Base-by-base conservation (phyloP, 2,797 vertebrate genomes). In the Xyrichtys novacula region DNA sequence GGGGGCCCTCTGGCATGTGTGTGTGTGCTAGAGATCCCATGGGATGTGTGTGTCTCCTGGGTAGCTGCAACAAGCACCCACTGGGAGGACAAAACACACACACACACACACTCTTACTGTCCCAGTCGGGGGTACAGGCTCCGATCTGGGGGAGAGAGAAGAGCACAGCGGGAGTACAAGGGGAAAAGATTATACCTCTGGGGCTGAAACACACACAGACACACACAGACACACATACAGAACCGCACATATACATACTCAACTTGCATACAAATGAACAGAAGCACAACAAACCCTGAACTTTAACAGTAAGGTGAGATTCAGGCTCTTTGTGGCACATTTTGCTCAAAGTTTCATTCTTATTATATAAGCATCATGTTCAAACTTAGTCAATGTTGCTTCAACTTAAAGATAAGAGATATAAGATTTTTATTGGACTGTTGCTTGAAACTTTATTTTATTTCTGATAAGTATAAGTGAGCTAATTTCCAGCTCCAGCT, bases 101-200 rank as follows among this genome's bases (percentile, higher is more conserved):
- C 56, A 56, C 47, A 50, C 54, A 50, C 69, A 56, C 60, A 53
- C 55, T 59, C 65, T 50, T 62, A 55, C 42, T 69, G 68, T 73
- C 80, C 53, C 83, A 74, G 83, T 78, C 6, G 64, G 87, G 65
- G 77, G 76, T 76, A 65, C 25, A 44, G 34, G 57, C 71, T 80
- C 71, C 65, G 84, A 80, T 77, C 74, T 73, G 20, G 14, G 62
- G 53, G 44, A 70, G 46, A 57, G 76, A 68, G 52, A 26, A 25
- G 15, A 59, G 49, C 80, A n/a, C 85, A 79, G 81, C 46, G 2
- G 78, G 88, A 74, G 48, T 54, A 74, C 64, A 65, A 63, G 57
- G 75, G 59, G 65, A 81, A 80, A 77, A 81, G 57, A 86, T 87
- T 85, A 85, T 71, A 84, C 74, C 82, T 78, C 60, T 76, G 73